Evolutionary conservation across 1,140 invertebrate genomes (phyloP).

Genomic region (Condylostylus longicornis): DNA sequence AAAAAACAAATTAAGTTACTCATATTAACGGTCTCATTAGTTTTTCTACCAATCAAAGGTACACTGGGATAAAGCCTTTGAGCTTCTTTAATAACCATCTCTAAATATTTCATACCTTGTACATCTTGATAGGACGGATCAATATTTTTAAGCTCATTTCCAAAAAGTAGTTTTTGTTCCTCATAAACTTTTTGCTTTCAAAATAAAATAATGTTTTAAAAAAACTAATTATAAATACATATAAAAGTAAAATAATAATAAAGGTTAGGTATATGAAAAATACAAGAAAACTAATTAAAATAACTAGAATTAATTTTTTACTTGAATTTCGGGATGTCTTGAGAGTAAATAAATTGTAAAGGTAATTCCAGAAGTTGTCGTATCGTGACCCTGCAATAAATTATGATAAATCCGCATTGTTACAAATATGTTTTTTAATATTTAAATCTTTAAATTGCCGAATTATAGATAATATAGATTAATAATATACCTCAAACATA

Average conservation of each 20-base stretch:
- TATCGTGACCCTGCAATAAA: slow-evolving; percentile 48
- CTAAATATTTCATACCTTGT: slow-evolving; percentile 36
- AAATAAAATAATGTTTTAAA: too few relatives aligned
- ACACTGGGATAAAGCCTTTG: slow-evolving; percentile 39
- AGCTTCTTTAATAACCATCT: slow-evolving; percentile 37
- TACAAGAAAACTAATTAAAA: too few relatives aligned
- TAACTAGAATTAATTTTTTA: too few relatives aligned
- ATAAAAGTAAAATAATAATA: too few relatives aligned
- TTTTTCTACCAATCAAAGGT: slow-evolving; percentile 34
- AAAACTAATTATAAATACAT: too few relatives aligned
- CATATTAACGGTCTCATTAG: slow-evolving; percentile 25
- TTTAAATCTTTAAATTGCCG: too few relatives aligned
- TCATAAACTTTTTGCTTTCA: slow-evolving; percentile 37
- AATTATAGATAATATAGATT: too few relatives aligned
- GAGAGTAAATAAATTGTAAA: slow-evolving; percentile 41
- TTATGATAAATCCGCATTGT: too few relatives aligned
- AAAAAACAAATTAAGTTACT: neutral
- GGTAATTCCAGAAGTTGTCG: slow-evolving; percentile 42
- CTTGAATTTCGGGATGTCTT: slow-evolving; percentile 39
- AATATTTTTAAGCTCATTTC: slow-evolving; percentile 19
- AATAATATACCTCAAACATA: slow-evolving; percentile 50
- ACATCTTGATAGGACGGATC: slow-evolving; percentile 36
- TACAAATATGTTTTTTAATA: too few relatives aligned
- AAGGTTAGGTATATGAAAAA: too few relatives aligned
- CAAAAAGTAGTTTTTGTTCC: slow-evolving; percentile 42